Conservation (phyloP, 2,888 invertebrate species). For the Heliconius charithonia region DNA sequence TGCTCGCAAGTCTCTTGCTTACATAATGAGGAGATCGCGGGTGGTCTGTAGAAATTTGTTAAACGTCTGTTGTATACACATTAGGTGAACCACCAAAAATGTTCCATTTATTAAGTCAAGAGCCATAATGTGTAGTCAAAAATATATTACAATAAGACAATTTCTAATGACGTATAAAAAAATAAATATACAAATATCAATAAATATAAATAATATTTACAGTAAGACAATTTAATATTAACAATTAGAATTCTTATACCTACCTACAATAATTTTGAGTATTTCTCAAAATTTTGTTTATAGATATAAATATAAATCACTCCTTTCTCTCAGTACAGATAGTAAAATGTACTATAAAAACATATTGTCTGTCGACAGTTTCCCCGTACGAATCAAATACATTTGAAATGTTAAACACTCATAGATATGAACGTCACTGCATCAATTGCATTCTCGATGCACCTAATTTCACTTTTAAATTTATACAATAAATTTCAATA, state of each 20-base stretch:
- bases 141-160: neutral
- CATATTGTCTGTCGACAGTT: neutral
- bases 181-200: neutral
- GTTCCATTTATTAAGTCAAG: conserved; percentile 14
- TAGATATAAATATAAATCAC: too few relatives aligned
- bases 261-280: too few relatives aligned
- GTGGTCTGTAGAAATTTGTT: conserved; percentile 45
- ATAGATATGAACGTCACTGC: conserved; percentile 54
- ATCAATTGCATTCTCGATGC: conserved; percentile 56
- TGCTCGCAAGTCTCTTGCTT: conserved; percentile 42
- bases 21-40: conserved; percentile 46
- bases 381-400: conserved; percentile 30
- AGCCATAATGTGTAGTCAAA: neutral
- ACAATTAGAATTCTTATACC: neutral
- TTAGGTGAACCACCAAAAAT: conserved; percentile 16
- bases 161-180: neutral
- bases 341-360: neutral
- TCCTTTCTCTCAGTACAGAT: neutral
- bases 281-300: too few relatives aligned
- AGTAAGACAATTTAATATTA: neutral
- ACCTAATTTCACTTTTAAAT: conserved; percentile 62
- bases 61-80: conserved; percentile 38
- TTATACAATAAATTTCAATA: conserved; percentile 61
- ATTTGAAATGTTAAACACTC: conserved; percentile 59
- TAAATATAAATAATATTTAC: neutral